phyloP scores from a whole-genome alignment of 2,113 vertebrate species.

The Laterallus jamaicensis region DNA sequence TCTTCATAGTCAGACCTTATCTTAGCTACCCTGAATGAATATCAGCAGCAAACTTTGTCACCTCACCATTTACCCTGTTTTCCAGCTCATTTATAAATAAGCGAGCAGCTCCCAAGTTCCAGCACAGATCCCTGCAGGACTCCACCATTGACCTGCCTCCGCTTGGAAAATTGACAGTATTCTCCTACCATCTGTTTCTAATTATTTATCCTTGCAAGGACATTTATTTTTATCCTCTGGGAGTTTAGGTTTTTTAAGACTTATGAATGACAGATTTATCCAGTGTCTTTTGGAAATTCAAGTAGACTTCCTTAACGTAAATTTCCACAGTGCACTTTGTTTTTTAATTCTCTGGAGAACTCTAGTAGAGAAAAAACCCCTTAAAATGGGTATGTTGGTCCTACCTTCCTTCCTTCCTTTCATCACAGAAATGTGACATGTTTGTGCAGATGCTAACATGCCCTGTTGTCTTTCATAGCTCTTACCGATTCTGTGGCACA shows the following conservation, averaged over 20 bases:
- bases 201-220: slow-evolving; percentile 65
- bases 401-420: not conserved
- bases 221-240: slow-evolving; percentile 57
- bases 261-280: not conserved
- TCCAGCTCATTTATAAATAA: slow-evolving; percentile 57
- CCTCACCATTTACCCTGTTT: slow-evolving; percentile 46
- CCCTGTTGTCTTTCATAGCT: not conserved
- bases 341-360: not conserved
- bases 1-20: not conserved
- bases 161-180: slow-evolving; percentile 49
- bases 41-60: slow-evolving; percentile 27
- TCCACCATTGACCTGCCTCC: slow-evolving; percentile 53
- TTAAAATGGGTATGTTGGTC: not conserved
- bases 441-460: not conserved
- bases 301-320: not conserved
- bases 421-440: not conserved
- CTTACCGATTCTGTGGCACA: fast-evolving
- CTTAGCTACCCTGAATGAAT: not conserved
- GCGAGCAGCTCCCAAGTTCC: slow-evolving; percentile 29
- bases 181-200: slow-evolving; percentile 63
- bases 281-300: not conserved
- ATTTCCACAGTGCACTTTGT: not conserved
- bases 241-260: not conserved
- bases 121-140: slow-evolving; percentile 67
- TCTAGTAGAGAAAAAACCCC: not conserved